Evolutionary conservation across 2,113 vertebrate genomes (phyloP), one percentile per base, ranked within the genome.

Genomic region (Pteronura brasiliensis): DNA sequence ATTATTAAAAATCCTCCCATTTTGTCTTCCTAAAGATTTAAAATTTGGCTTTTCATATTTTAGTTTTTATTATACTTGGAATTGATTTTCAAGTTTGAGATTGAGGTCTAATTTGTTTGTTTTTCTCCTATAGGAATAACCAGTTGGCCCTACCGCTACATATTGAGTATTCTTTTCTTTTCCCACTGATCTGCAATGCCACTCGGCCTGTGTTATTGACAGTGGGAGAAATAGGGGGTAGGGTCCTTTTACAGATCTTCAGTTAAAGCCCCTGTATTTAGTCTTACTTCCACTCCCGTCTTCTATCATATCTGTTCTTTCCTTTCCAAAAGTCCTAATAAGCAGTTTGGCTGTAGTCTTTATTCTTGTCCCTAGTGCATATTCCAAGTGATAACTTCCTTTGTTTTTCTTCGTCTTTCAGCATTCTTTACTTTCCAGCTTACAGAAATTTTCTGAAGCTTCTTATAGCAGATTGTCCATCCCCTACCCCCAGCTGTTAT

Each of bases 1-100:
- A 42, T 93, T 91, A 61, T 79, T 57, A 95, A 96, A 94, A 72
- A 91, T 86, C 82, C 44, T 89, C 36, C 77, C 17, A 63, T 81
- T 94, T 84, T 90, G 47, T 67, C 39, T 85, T 90, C 67, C 59
- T 94, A 31, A 88, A 90, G 14, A 11, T 79, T 94, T 95, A 77
- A 85, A 81, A 57, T 91, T 57, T 91, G 39, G 11, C 76, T 76
- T 93, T 95, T 96, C 17, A 21, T 76, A 34, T 69, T 90, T 59
- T 91, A 90, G 20, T 77, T 34, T 81, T 95, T 88, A 55, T 81
- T 90, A 76, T 0, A 80, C 18, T 23, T 55, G 57, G 10, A 44
- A 39, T 88, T 85, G 49, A 55, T 86, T 71, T 96, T 69, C 69
- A 29, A 94, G 12, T 90, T 47, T 95, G 69, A 94, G 17, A 17